Conservation (phyloP, 1,140 invertebrate species). For the Tribolium castaneum region DNA sequence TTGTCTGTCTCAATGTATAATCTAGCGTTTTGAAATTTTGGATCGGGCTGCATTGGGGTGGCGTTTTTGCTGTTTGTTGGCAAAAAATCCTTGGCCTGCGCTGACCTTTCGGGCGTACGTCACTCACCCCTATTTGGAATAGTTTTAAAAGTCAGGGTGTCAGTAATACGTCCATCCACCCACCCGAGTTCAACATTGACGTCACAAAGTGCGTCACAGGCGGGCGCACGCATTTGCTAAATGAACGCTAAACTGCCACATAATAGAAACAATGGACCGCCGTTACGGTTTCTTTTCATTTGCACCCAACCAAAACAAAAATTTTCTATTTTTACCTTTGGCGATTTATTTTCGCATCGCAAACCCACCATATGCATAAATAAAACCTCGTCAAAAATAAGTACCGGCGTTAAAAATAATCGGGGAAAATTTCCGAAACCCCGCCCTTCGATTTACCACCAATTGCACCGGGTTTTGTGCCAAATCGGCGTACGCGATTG, state of each 20-base stretch:
- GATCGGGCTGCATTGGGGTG: not conserved
- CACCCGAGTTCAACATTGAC: constrained; percentile 46
- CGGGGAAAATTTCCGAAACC: constrained; percentile 19
- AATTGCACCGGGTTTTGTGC: not conserved
- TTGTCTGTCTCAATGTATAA: no score
- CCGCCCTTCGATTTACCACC: not conserved
- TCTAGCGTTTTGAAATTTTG: no score
- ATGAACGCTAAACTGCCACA: constrained; percentile 26
- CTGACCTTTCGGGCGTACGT: constrained; percentile 14
- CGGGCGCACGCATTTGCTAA: constrained; percentile 34
- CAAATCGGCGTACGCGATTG: not conserved
- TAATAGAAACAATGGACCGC: not conserved
- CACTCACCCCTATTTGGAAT: not conserved
- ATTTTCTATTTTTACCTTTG: not conserved
- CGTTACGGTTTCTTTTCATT: not conserved
- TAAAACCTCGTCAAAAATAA: constrained; percentile 2
- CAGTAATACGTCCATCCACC: constrained; percentile 1
- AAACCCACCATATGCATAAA: constrained; percentile 4
- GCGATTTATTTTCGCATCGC: constrained; percentile 10
- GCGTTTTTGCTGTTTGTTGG: not conserved
- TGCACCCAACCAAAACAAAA: constrained; percentile 12
- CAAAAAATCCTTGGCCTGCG: not conserved
- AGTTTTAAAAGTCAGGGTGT: constrained; percentile 27
- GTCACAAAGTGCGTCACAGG: constrained; percentile 49
- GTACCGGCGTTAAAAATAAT: constrained; percentile 1